Conservation (phyloP, 2,113 vertebrate genomes). For the Hepsetus odoe region DNA sequence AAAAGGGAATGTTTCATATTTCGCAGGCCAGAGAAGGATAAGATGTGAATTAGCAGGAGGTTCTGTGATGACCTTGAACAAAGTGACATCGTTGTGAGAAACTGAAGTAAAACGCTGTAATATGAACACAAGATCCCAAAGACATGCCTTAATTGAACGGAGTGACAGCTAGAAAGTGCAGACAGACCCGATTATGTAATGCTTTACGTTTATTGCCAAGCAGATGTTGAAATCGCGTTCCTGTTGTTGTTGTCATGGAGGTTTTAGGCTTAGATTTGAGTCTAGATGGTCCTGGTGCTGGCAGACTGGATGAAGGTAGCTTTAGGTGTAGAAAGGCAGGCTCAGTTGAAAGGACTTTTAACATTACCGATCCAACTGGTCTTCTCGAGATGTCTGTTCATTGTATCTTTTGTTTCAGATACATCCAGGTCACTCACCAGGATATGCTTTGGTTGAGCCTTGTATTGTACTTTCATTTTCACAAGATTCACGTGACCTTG, state of each 20-base stretch:
- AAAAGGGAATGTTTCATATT: background rate
- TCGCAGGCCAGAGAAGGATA: background rate
- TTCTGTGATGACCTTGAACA: no score
- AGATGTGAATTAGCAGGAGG: background rate
- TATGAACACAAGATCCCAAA: no score
- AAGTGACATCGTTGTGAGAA: no score
- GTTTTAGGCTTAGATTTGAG: background rate
- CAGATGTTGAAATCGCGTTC: background rate
- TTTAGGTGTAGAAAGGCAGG: background rate
- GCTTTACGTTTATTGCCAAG: background rate
- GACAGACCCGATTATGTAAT: background rate
- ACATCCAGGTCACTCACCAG: background rate
- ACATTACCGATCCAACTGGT: no score
- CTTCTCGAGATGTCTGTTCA: background rate
- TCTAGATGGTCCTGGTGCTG: background rate
- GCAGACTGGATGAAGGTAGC: background rate
- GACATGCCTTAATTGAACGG: background rate
- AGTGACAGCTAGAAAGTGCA: background rate
- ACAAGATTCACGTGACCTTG: background rate
- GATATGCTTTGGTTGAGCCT: background rate
- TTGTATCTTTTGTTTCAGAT: background rate
- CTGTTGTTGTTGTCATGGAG: background rate
- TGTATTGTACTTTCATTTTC: background rate
- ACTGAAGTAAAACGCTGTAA: no score
- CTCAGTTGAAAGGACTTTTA: background rate